phyloP scores from a whole-genome alignment of 2,113 vertebrate genomes.

The human (Homo sapiens) region GRCh38 chr17:67128501-67129000 shows the following conservation, averaged over 20 bases:
- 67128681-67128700: constrained; percentile 88
- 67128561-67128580: constrained; percentile 27
- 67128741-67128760: constrained; percentile 99
- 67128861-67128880: constrained; percentile 60
- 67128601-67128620: background rate
- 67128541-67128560: background rate
- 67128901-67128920: constrained; percentile 44
- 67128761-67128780: constrained; percentile 96
- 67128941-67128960: background rate
- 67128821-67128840: constrained; percentile 97
- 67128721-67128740: constrained; percentile 98
- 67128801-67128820: constrained; percentile 96
- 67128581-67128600: background rate
- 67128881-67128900: constrained; percentile 33
- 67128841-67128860: constrained; percentile 99
- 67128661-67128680: constrained; percentile 93
- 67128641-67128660: constrained; percentile 92
- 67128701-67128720: constrained; percentile 96
- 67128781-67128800: constrained; percentile 99
- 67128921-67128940: constrained; percentile 38
- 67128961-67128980: background rate
- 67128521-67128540: background rate
- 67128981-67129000: background rate
- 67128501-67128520: background rate
- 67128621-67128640: background rate